A percentile compares a stretch with the other conserved stretches of the same genome.
Evolutionary conservation across 2,113 vertebrate species (phyloP).

Genomic region (Casuarius casuarius): DNA sequence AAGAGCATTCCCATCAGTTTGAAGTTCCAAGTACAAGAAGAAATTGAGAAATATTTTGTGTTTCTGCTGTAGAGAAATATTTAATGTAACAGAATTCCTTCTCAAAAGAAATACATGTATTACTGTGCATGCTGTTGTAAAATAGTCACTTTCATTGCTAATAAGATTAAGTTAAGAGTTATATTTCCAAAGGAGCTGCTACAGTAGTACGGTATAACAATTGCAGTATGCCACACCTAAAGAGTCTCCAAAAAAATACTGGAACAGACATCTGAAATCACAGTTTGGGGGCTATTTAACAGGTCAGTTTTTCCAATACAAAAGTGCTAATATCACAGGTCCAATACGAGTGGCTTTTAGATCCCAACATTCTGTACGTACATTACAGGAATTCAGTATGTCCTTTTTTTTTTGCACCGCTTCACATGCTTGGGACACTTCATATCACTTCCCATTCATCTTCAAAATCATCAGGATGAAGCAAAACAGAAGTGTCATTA

Average conservation of each 20-base stretch:
- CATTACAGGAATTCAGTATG: background rate
- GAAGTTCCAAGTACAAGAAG: conserved; percentile 42
- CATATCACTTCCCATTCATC: conserved; percentile 98
- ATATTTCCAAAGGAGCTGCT: conserved; percentile 39
- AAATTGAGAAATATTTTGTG: conserved; percentile 52
- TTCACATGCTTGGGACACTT: conserved; percentile 14
- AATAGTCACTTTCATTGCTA: conserved; percentile 9
- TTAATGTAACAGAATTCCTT: conserved; percentile 61
- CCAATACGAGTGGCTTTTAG: conserved; percentile 1
- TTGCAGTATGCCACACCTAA: conserved; percentile 19
- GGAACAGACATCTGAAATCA: conserved; percentile 51
- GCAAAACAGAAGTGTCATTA: conserved; percentile 51
- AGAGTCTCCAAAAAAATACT: conserved; percentile 40
- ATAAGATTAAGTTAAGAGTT: conserved; percentile 36
- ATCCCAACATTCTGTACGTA: conserved; percentile 34
- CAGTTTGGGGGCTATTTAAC: conserved; percentile 26
- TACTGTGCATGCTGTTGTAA: conserved; percentile 50
- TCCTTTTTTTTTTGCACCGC: background rate
- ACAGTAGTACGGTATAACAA: conserved; percentile 23
- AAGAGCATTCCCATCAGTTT: background rate
- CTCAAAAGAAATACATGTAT: conserved; percentile 28
- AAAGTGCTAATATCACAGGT: conserved; percentile 36
- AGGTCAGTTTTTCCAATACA: conserved; percentile 15
- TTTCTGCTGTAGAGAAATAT: conserved; percentile 62
- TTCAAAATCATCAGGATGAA: conserved; percentile 87